A percentile compares a stretch with the other conserved stretches of the same genome.
Evolutionary conservation across 2,113 vertebrate genomes (phyloP).

Genomic region (Struthidea cinerea): DNA sequence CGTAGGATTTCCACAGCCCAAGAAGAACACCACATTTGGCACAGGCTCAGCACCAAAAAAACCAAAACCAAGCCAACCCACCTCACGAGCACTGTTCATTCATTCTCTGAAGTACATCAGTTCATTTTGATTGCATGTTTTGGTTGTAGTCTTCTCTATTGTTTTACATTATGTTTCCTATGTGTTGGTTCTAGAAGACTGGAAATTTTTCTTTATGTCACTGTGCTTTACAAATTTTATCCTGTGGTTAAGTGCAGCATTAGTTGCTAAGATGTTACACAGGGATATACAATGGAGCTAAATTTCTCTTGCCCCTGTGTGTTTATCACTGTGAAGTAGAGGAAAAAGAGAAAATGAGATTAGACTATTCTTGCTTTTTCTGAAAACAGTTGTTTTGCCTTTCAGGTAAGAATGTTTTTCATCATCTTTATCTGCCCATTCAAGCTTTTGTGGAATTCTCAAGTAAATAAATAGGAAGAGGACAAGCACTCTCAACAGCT

Average conservation of each 20-base stretch:
- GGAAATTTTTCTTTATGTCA: neutral
- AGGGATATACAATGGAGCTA: neutral
- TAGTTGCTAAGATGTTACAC: neutral
- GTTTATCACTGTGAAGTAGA: neutral
- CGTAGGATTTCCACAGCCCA: neutral
- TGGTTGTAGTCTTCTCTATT: neutral
- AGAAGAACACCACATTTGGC: neutral
- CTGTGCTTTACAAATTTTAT: neutral
- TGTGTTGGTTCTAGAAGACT: neutral
- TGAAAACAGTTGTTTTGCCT: neutral
- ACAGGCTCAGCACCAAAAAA: neutral
- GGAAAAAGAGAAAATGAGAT: neutral
- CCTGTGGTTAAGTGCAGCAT: neutral
- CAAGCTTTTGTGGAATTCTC: neutral
- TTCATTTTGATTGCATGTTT: neutral
- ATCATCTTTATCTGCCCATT: neutral
- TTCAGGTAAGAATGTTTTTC: neutral
- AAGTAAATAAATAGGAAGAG: neutral
- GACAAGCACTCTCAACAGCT: neutral
- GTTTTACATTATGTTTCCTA: neutral
- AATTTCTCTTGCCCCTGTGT: neutral
- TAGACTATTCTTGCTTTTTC: neutral
- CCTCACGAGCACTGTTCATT: neutral
- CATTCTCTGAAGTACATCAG: neutral
- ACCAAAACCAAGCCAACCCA: neutral